phyloP scores from a whole-genome alignment of 2,113 vertebrate genomes.

The Strigops habroptila region DNA sequence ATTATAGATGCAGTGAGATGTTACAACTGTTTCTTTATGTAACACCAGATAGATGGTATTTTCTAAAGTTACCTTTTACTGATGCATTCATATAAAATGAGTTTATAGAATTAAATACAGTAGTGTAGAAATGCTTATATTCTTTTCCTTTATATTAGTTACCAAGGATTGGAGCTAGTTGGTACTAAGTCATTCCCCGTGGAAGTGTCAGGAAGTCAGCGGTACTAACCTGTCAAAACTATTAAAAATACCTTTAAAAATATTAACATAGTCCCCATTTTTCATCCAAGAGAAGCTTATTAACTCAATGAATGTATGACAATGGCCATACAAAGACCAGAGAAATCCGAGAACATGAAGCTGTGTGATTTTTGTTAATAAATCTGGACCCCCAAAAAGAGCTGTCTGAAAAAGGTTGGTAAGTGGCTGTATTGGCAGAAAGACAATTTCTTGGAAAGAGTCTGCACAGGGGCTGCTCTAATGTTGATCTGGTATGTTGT shows the following conservation, averaged over 20 bases:
- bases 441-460: neutral
- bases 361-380: neutral
- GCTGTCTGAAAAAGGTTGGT: neutral
- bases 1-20: neutral
- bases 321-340: neutral
- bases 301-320: neutral
- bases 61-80: neutral
- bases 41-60: neutral
- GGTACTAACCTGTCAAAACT: neutral
- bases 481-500: rapidly evolving
- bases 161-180: neutral
- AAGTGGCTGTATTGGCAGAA: neutral
- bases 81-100: neutral
- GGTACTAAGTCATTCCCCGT: neutral
- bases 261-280: neutral
- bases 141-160: neutral
- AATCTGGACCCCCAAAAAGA: neutral
- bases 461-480: neutral
- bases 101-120: neutral
- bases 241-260: neutral
- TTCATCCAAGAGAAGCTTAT: neutral
- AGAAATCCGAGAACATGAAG: neutral
- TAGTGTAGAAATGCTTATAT: neutral
- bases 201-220: neutral
- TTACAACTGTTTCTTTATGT: neutral